These are phyloP conservation scores for Chauna torquata DNA, from an alignment of 2,113 vertebrate genomes.

Conservation along the genomic window DNA sequence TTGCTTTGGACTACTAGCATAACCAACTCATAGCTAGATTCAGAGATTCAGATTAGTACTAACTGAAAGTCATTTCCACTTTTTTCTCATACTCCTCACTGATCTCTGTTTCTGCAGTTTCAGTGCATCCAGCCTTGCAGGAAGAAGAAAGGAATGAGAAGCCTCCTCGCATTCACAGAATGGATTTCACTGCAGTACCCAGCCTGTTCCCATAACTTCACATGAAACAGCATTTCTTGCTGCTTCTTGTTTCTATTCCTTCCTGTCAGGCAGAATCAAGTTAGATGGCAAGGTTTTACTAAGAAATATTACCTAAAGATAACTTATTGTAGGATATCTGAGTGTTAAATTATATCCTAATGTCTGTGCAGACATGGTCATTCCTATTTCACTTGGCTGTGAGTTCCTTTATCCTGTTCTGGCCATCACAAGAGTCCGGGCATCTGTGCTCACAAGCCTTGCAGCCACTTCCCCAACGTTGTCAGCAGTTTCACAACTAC, in stretches of 20 bases:
- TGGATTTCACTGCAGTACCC: background rate
- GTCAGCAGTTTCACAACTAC: background rate
- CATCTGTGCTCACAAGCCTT: background rate
- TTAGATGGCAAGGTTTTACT: background rate
- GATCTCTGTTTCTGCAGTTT: background rate
- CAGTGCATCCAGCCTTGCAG: background rate
- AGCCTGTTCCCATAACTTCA: background rate
- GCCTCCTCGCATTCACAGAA: background rate
- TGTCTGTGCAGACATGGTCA: background rate
- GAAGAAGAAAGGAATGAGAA: background rate
- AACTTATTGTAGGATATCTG: background rate
- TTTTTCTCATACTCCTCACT: background rate
- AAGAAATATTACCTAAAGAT: background rate
- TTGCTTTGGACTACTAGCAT: background rate
- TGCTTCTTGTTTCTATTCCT: background rate
- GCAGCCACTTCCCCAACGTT: background rate
- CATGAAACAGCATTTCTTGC: background rate
- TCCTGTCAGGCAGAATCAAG: background rate
- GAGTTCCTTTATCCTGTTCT: background rate
- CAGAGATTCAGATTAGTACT: background rate
- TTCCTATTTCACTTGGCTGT: background rate
- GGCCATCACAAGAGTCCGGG: background rate
- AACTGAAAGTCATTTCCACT: background rate
- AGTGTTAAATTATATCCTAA: background rate
- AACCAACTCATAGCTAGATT: background rate